These are phyloP conservation scores for Anthophora plumipes DNA, from an alignment of 2,888 invertebrate genomes.

Conservation along the genomic window DNA sequence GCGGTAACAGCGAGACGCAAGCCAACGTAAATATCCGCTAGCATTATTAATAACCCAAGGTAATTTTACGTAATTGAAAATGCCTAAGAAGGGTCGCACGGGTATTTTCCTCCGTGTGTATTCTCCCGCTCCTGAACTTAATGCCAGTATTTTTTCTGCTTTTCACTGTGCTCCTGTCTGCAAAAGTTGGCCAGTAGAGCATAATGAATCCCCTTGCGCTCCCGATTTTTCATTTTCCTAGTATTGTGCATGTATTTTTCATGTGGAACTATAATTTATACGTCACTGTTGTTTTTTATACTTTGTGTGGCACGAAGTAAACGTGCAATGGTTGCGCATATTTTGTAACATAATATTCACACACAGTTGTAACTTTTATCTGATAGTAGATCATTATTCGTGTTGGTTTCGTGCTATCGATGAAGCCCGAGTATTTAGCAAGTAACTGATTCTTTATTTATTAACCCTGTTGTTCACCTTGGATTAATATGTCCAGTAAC, in stretches of 20 bases:
- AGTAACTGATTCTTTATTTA: too few species aligned
- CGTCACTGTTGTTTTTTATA: neutral
- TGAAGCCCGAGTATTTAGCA: too few species aligned
- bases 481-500: too few species aligned
- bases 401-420: too few species aligned
- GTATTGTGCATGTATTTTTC: neutral
- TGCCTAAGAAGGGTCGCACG: slow-evolving; percentile 72
- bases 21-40: slow-evolving; percentile 74
- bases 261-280: slow-evolving; percentile 5
- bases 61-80: slow-evolving; percentile 79
- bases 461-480: too few species aligned
- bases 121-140: slow-evolving; percentile 29
- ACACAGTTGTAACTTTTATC: too few species aligned
- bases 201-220: slow-evolving; percentile 20
- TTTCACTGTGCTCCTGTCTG: neutral
- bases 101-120: slow-evolving; percentile 48
- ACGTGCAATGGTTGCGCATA: neutral
- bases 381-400: too few species aligned
- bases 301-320: too few species aligned
- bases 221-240: slow-evolving; percentile 34
- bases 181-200: slow-evolving; percentile 15
- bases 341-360: too few species aligned
- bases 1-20: slow-evolving; percentile 49
- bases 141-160: slow-evolving; percentile 21
- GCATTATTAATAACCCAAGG: slow-evolving; percentile 77